phyloP scores from a whole-genome alignment of 1,140 invertebrate species.

The Tetranychus urticae region DNA sequence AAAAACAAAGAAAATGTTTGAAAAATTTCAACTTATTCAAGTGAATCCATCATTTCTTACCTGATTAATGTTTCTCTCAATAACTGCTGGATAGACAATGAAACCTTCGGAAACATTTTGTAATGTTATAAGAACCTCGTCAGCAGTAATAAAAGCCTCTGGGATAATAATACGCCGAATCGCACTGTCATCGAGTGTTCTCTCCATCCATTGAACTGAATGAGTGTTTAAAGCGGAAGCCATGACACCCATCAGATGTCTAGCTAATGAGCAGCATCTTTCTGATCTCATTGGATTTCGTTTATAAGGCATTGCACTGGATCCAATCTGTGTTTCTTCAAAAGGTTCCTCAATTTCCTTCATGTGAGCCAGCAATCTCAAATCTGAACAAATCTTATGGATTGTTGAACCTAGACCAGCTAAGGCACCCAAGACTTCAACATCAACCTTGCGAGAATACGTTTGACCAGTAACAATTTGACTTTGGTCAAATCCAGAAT shows the following conservation, averaged over 20 bases:
- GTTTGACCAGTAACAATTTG: constrained; percentile 86
- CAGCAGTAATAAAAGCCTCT: constrained; percentile 77
- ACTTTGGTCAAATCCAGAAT: constrained; percentile 57
- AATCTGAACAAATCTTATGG: constrained; percentile 84
- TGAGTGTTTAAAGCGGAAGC: constrained; percentile 62
- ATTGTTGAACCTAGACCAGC: constrained; percentile 58
- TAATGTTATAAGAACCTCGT: constrained; percentile 63
- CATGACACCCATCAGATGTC: constrained; percentile 63
- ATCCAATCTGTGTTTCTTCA: constrained; percentile 79
- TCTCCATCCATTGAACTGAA: constrained; percentile 85
- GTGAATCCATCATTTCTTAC: background rate
- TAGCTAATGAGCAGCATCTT: constrained; percentile 64
- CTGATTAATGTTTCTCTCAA: constrained; percentile 13
- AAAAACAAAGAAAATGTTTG: background rate
- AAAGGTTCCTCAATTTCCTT: constrained; percentile 97
- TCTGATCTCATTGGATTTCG: constrained; percentile 95
- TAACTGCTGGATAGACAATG: constrained; percentile 68
- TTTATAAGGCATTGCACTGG: constrained; percentile 63
- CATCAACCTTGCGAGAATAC: constrained; percentile 79
- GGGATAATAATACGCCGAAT: constrained; percentile 67
- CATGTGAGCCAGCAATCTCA: constrained; percentile 59
- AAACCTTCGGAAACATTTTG: constrained; percentile 78
- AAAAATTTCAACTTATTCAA: background rate
- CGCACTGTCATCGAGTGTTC: constrained; percentile 91
- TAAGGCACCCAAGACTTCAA: constrained; percentile 47